phyloP scores from a whole-genome alignment of 2,888 invertebrate genomes.

The Endomychus coccineus region DNA sequence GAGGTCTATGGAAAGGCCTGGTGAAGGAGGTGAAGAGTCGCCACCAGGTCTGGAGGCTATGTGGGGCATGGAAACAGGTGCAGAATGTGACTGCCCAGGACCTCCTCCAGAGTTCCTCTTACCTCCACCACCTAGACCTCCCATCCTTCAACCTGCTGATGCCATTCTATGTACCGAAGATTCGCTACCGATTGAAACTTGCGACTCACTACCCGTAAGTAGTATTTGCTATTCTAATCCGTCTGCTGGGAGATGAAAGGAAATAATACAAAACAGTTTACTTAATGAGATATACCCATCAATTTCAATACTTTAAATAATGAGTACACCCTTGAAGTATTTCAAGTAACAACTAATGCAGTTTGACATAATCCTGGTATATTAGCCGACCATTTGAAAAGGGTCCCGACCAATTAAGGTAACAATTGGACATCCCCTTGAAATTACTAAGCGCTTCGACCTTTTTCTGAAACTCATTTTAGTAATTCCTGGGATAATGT shows the following conservation, averaged over 20 bases:
- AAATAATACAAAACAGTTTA: background rate
- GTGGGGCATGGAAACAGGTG: conserved; percentile 62
- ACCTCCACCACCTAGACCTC: conserved; percentile 68
- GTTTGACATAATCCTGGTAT: too few species aligned
- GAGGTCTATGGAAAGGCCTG: conserved; percentile 41
- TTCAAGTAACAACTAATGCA: too few species aligned
- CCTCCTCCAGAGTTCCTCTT: conserved; percentile 68
- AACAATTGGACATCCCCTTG: too few species aligned
- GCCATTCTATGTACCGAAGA: conserved; percentile 65
- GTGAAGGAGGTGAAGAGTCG: conserved; percentile 33
- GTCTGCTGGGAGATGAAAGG: background rate
- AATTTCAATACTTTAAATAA: too few species aligned
- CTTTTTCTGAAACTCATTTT: too few species aligned
- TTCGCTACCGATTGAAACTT: conserved; percentile 64
- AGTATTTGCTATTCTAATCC: conserved; percentile 2
- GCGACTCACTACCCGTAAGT: conserved; percentile 72
- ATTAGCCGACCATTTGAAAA: too few species aligned
- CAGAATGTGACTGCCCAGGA: conserved; percentile 70
- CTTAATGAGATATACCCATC: background rate
- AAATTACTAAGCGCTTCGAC: too few species aligned
- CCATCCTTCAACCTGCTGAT: conserved; percentile 57
- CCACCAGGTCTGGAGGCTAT: conserved; percentile 46
- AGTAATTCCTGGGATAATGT: too few species aligned
- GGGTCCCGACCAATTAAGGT: too few species aligned
- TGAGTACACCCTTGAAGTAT: too few species aligned